Evolutionary conservation across 1,140 invertebrate genomes (phyloP).

Genomic region (Rhagoletis zephyria): DNA sequence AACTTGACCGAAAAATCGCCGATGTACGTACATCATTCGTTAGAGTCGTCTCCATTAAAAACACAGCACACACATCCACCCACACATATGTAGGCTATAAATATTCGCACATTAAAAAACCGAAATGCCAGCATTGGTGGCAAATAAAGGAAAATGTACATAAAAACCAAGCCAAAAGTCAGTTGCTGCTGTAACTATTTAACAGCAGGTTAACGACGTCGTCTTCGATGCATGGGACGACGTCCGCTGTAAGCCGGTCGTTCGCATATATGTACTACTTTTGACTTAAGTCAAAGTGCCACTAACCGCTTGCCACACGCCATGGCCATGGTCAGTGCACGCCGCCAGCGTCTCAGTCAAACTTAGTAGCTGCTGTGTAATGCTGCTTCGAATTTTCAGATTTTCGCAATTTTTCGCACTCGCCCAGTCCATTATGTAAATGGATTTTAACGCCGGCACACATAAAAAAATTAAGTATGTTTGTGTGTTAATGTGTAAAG

Average conservation of each 20-base stretch:
- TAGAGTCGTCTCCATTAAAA: not conserved
- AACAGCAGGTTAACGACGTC: not conserved
- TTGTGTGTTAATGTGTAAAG: not conserved
- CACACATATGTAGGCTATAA: not conserved
- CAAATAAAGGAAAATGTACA: slow-evolving; percentile 7
- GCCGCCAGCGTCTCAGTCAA: slow-evolving; percentile 56
- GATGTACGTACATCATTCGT: not conserved
- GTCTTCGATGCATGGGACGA: not conserved
- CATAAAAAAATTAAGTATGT: not conserved
- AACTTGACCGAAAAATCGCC: not conserved
- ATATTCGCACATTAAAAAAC: slow-evolving; percentile 42
- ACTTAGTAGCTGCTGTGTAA: not conserved
- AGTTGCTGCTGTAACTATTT: not conserved
- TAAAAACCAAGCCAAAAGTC: slow-evolving; percentile 14
- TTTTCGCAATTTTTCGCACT: slow-evolving; percentile 32
- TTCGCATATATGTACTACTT: not conserved
- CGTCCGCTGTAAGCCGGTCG: not conserved
- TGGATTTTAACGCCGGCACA: not conserved
- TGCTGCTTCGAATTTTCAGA: slow-evolving; percentile 22
- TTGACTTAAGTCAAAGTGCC: not conserved
- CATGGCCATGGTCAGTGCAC: slow-evolving; percentile 73
- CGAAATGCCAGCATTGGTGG: not conserved
- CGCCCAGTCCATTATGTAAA: slow-evolving; percentile 11
- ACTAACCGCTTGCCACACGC: not conserved
- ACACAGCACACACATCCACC: not conserved